These are phyloP conservation scores for Cataglyphis albicans DNA, from an alignment of 2,888 invertebrate genomes.

Conservation along the genomic window DNA sequence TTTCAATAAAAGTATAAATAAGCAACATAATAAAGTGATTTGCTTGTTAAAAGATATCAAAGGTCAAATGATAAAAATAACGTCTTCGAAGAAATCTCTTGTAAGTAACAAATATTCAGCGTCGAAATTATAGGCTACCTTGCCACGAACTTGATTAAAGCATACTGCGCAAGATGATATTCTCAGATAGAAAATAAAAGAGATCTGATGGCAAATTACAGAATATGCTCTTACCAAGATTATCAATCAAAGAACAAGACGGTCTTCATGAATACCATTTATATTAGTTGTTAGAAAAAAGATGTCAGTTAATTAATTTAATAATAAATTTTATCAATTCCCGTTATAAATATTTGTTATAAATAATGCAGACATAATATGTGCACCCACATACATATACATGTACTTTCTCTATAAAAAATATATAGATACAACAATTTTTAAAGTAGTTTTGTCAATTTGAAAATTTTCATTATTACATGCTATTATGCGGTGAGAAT, in stretches of 20 bases:
- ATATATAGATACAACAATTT: neutral
- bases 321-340: neutral
- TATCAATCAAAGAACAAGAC: neutral
- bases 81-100: constrained; percentile 11
- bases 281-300: neutral
- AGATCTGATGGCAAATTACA: constrained; percentile 23
- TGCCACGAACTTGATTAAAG: constrained; percentile 35
- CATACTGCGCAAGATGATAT: constrained; percentile 10
- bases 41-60: neutral
- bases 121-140: constrained; percentile 27
- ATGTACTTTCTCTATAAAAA: neutral
- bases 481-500: neutral
- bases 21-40: neutral
- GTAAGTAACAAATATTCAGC: constrained; percentile 22
- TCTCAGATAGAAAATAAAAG: constrained; percentile 21
- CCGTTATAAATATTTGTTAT: no score
- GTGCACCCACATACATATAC: no score
- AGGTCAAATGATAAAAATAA: constrained; percentile 29
- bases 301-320: neutral
- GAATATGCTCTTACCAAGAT: neutral
- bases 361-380: no score
- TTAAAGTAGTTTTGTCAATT: neutral
- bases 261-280: neutral
- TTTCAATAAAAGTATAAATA: neutral
- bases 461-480: neutral